Percentiles rank a stretch among this genome's conserved stretches.
Conservation (phyloP, 2,888 invertebrate species). For the Calliphora vomitoria region DNA sequence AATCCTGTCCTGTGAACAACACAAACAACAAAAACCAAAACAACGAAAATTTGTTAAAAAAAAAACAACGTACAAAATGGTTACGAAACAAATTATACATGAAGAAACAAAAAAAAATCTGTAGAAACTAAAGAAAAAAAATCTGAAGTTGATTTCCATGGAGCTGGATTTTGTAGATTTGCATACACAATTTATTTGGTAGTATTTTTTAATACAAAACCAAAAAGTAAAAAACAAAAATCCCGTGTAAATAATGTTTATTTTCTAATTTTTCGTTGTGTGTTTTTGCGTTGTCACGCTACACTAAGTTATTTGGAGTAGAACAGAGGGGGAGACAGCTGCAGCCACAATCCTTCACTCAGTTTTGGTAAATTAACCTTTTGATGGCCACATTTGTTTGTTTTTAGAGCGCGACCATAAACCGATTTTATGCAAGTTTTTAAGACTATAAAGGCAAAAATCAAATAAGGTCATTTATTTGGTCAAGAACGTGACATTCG, state of each 20-base stretch:
- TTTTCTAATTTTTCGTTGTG: neutral
- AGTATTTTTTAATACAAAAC: neutral
- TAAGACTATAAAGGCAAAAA: too few relatives aligned
- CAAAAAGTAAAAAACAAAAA: neutral
- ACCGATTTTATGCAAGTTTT: too few relatives aligned
- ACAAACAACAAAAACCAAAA: slow-evolving; percentile 31
- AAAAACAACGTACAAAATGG: slow-evolving; percentile 45
- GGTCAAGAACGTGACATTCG: too few relatives aligned
- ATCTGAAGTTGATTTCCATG: slow-evolving; percentile 36
- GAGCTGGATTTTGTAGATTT: slow-evolving; percentile 52
- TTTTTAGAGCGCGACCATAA: too few relatives aligned
- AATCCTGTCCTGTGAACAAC: slow-evolving; percentile 62
- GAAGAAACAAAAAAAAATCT: slow-evolving; percentile 35
- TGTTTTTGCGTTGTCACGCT: neutral
- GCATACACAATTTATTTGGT: slow-evolving; percentile 38
- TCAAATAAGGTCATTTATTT: too few relatives aligned
- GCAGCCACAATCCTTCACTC: too few relatives aligned
- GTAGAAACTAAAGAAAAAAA: slow-evolving; percentile 15
- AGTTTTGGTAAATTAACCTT: too few relatives aligned
- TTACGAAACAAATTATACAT: slow-evolving; percentile 54
- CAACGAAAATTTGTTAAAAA: slow-evolving; percentile 29
- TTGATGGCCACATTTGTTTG: too few relatives aligned
- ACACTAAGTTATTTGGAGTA: neutral
- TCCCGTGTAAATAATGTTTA: slow-evolving; percentile 3
- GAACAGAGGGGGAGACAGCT: too few relatives aligned